These are phyloP conservation scores for Carcina quercana DNA, from an alignment of 2,888 invertebrate species.

Conservation along the genomic window DNA sequence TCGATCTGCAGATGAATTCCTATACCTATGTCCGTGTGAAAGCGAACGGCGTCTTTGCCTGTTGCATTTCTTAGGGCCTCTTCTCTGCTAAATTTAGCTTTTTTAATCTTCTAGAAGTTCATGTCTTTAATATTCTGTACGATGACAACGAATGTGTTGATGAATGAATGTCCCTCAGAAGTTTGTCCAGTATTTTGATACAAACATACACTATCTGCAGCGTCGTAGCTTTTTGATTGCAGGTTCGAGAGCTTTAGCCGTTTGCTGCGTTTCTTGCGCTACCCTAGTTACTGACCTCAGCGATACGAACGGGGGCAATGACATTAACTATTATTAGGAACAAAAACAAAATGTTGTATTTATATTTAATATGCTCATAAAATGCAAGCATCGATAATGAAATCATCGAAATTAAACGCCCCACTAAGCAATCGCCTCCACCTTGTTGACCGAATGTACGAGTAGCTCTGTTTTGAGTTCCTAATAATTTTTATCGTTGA, in stretches of 20 bases:
- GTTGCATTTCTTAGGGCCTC: constrained; percentile 26
- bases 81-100: constrained; percentile 37
- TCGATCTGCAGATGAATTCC: constrained; percentile 41
- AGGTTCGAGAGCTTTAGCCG: constrained; percentile 54
- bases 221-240: constrained; percentile 30
- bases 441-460: too few species aligned
- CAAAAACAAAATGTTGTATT: too few species aligned
- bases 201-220: constrained; percentile 26
- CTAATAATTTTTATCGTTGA: too few species aligned
- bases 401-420: too few species aligned
- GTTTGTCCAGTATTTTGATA: constrained; percentile 32
- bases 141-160: constrained; percentile 38
- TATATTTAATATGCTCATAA: too few species aligned
- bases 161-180: constrained; percentile 10
- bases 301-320: constrained; percentile 43
- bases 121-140: constrained; percentile 30
- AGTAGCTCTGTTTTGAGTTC: too few species aligned
- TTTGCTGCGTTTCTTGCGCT: constrained; percentile 45
- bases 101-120: constrained; percentile 30
- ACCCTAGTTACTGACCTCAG: constrained; percentile 55
- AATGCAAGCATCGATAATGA: too few species aligned
- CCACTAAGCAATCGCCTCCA: too few species aligned
- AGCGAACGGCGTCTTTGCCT: constrained; percentile 7
- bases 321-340: constrained; percentile 24
- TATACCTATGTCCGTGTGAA: constrained; percentile 14